Evolutionary conservation across 2,888 invertebrate genomes (phyloP), one percentile per base, ranked within the genome.

Genomic region (Chrysina gloriosa): DNA sequence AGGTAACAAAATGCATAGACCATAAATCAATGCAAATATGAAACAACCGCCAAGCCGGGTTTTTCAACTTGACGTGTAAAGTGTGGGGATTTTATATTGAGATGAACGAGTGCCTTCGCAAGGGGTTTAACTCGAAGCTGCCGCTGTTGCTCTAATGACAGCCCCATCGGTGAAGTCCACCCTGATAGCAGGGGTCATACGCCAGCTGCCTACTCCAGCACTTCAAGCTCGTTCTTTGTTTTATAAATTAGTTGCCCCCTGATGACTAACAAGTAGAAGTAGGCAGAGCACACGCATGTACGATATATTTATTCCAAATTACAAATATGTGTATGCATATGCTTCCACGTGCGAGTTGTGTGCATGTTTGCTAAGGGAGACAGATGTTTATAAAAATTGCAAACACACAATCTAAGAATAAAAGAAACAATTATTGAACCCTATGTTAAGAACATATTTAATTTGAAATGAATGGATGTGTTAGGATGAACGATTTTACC

Each of bases 181-280:
- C 64, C 64, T 34, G 34, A 50, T 64, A 29, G 9, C 29, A 36
- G 63, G 67, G 31, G 67, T 65, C 65, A 42, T 48, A 29, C 31
- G 63, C 63, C 67, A 67, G 67, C 67, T 67, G 67, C 63, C 67
- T 52, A 50, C 67, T 67, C 63, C 63, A 63, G 63, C 67, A 67
- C 63, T 67, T 45, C 52, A 67, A 52, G 50, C 52, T 47, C 63
- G 54, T 63, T 47, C 67, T 61, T 67, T 67, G 67, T 67, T 67
- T 67, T 63, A 67, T 67, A 67, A 67, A 67, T 67, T 67, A 67
- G 63, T 67, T 63, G 54, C 27, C 52, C 63, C 67, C 67, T 54
- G 45, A 34, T 21, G 56, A 42, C 54, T 39, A 42, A 56, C 52
- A 45, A 65, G 29, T 56, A 54, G 58, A 31, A 36, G 54, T 34